phyloP scores from a whole-genome alignment of 1,140 invertebrate genomes.

The Camponotus floridanus region DNA sequence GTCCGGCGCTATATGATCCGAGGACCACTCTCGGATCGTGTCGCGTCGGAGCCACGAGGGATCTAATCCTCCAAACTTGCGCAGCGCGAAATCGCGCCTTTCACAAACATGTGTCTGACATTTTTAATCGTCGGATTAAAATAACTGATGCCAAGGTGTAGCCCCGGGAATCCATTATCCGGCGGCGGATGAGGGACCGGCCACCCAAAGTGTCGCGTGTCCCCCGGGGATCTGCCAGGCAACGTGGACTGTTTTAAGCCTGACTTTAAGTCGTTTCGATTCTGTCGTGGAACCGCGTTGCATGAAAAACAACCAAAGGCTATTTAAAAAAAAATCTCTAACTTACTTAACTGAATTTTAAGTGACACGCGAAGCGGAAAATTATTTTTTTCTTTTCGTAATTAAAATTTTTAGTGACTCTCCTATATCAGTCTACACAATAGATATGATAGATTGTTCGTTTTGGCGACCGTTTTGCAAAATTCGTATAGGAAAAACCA shows the following conservation, averaged over 20 bases:
- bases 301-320: conserved; percentile 5
- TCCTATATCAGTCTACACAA: not conserved
- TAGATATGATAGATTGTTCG: not conserved
- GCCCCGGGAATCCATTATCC: conserved; percentile 81
- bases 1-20: conserved; percentile 66
- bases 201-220: conserved; percentile 85
- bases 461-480: not conserved
- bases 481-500: conserved; percentile 22
- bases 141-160: conserved; percentile 84
- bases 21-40: conserved; percentile 66
- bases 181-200: conserved; percentile 77
- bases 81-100: conserved; percentile 77
- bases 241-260: conserved; percentile 72
- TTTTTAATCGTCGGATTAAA: conserved; percentile 86
- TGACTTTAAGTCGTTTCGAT: conserved; percentile 68
- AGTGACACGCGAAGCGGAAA: not conserved
- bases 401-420: not conserved
- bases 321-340: not conserved
- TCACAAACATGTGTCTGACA: conserved; percentile 85
- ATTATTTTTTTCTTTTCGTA: not conserved
- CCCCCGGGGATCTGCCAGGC: conserved; percentile 71
- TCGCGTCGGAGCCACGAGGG: conserved; percentile 68
- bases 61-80: conserved; percentile 72
- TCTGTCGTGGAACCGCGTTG: conserved; percentile 54
- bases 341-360: conserved; percentile 41